phyloP scores from a whole-genome alignment of 2,888 invertebrate genomes.

The Cynaeus angustus region DNA sequence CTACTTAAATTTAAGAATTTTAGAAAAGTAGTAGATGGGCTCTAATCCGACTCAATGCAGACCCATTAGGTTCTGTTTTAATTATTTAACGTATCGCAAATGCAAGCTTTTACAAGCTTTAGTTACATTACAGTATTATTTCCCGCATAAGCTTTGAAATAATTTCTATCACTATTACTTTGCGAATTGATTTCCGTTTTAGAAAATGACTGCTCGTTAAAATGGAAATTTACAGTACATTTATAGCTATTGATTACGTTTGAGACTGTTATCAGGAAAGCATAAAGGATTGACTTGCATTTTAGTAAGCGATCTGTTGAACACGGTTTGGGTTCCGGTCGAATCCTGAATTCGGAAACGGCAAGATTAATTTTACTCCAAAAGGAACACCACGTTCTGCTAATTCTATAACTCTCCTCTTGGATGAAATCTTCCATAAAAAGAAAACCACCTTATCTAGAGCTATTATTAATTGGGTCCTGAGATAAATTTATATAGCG shows the following conservation, averaged over 20 bases:
- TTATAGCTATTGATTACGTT: constrained; percentile 48
- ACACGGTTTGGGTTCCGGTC: constrained; percentile 41
- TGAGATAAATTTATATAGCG: constrained; percentile 24
- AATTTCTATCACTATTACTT: constrained; percentile 9
- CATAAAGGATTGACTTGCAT: constrained; percentile 50
- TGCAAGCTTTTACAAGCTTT: too few relatives aligned
- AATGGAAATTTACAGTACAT: constrained; percentile 44
- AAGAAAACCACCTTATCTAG: constrained; percentile 22
- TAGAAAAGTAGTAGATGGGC: too few relatives aligned
- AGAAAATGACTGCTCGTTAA: constrained; percentile 25
- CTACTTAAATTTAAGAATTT: too few relatives aligned
- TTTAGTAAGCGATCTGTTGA: constrained; percentile 44
- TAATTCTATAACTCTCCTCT: constrained; percentile 37
- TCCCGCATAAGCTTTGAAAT: neutral
- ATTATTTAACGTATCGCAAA: too few relatives aligned
- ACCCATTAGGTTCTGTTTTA: too few relatives aligned
- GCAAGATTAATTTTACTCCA: constrained; percentile 36
- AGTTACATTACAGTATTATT: neutral
- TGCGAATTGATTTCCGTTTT: constrained; percentile 36
- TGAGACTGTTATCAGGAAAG: constrained; percentile 42
- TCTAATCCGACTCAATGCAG: too few relatives aligned
- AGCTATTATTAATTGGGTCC: constrained; percentile 33
- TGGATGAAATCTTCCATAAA: constrained; percentile 27
- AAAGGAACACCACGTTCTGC: constrained; percentile 35
- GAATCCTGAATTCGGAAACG: constrained; percentile 41